phyloP scores from a whole-genome alignment of 1,140 invertebrate species.

The Homarus americanus region DNA sequence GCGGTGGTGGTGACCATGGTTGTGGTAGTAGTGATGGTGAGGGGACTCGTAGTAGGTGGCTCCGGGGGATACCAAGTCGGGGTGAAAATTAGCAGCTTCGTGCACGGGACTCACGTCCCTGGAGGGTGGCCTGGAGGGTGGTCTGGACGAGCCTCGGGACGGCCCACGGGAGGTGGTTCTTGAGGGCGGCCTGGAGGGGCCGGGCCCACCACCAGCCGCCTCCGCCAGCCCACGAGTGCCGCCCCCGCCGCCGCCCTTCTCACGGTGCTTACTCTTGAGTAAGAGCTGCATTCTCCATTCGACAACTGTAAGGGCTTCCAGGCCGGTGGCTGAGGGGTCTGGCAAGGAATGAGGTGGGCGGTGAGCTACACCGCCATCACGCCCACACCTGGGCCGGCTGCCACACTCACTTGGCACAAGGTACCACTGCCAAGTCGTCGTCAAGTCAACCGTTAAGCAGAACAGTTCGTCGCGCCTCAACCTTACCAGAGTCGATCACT shows the following conservation, averaged over 20 bases:
- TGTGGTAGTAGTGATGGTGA: conserved; percentile 70
- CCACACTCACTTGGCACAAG: background rate
- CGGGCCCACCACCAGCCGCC: conserved; percentile 48
- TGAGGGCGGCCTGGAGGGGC: conserved; percentile 55
- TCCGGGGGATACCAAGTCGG: conserved; percentile 67
- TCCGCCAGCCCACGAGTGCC: conserved; percentile 16
- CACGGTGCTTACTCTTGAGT: conserved; percentile 73
- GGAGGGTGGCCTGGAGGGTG: conserved; percentile 43
- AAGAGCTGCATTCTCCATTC: conserved; percentile 75
- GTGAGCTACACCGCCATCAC: conserved; percentile 61
- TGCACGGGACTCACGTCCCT: conserved; percentile 47
- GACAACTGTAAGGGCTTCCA: conserved; percentile 74
- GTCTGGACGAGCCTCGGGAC: conserved; percentile 45
- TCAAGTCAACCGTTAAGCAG: background rate
- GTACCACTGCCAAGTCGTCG: background rate
- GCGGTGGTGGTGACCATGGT: conserved; percentile 66
- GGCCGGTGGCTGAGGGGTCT: conserved; percentile 60
- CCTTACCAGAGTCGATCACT: background rate
- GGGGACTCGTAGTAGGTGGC: conserved; percentile 65
- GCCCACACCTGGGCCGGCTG: background rate
- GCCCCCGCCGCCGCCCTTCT: conserved; percentile 65
- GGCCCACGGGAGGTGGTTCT: conserved; percentile 47
- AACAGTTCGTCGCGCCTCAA: too few species aligned
- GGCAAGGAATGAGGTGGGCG: background rate
- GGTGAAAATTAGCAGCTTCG: conserved; percentile 72